Base-by-base conservation (phyloP, 1,140 invertebrate species). In the Lordiphosa mommai region DNA sequence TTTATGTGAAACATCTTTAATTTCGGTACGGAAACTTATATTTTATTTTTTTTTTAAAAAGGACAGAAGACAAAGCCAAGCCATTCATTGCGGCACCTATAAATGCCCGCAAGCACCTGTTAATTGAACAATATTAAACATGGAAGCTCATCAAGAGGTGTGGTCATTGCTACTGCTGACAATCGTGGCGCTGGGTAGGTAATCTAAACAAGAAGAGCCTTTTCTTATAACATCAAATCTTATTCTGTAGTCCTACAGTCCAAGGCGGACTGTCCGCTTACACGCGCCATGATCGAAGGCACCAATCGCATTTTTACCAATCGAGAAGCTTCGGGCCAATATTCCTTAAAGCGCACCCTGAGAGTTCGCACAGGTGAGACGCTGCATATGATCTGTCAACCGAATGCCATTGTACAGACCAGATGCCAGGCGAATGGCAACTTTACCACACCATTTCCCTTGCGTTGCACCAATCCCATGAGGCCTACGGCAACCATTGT, bases 201-300 rank as follows among this genome's bases (percentile, higher is more conserved):
- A 7, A 7, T 1, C 1, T 7, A 6, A 12, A 4, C 17, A 3
- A 7, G 8, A 4, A 14, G n/a, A 2, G 10, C 4, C 4, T 20
- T 7, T 27, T 3, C 2, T 12, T 4, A 4, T 4, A 2, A 23
- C 12, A n/a, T 10, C 3, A 14, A 13, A 4, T 14, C 1, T 10
- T 0, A 3, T 6, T 0, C 29, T 58, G 1, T 7, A 67, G 52
- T 67, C 12, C 40, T 67, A 6, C 63, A 59, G 4, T 8, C 64
- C 1, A 2, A 43, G 12, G 63, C 38, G 7, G 47, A 68, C n/a
- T 68, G 65, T 8, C 32, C 55, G 4, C 27, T 68, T 0, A 17
- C 64, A n/a, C 43, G 65, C 7, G 16, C 47, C 7, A 68, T 68
- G 65, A 10, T 68, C 29, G 64, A 68, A 41, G 64, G 64, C 23